Conservation (phyloP, 1,140 invertebrate species). For the Drosophila sp. region DNA sequence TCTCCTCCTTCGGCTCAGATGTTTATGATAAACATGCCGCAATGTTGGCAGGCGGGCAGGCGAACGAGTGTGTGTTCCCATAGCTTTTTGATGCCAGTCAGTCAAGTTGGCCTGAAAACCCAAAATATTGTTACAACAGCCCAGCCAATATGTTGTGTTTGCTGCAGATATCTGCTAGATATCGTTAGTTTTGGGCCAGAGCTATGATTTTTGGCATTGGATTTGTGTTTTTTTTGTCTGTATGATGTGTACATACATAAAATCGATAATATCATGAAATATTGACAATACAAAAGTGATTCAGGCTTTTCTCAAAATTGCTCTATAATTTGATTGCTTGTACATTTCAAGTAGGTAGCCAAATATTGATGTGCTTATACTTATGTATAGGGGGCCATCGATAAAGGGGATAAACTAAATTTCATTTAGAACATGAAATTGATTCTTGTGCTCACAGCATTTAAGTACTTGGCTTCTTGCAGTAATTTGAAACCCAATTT, state of each 20-base stretch:
- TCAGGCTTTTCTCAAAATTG: conserved; percentile 30
- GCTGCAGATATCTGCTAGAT: conserved; percentile 42
- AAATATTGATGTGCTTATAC: conserved; percentile 3
- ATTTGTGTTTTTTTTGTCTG: conserved; percentile 19
- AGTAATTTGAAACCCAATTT: neutral
- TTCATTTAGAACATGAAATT: conserved; percentile 1
- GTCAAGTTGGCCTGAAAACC: conserved; percentile 47
- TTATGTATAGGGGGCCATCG: conserved; percentile 6
- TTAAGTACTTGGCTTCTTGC: neutral
- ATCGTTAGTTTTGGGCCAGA: conserved; percentile 38
- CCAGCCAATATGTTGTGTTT: conserved; percentile 44
- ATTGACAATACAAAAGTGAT: conserved; percentile 41
- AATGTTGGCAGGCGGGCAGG: conserved; percentile 18
- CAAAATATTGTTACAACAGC: conserved; percentile 54
- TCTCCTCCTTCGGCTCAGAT: conserved; percentile 24
- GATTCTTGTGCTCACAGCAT: neutral
- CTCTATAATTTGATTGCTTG: conserved; percentile 50
- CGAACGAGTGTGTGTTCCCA: conserved; percentile 12
- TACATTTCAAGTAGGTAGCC: conserved; percentile 18
- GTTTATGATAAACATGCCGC: conserved; percentile 52
- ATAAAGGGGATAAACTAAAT: conserved; percentile 3
- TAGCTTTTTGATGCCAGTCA: conserved; percentile 44
- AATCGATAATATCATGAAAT: conserved; percentile 57
- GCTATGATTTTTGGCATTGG: conserved; percentile 39
- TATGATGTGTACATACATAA: conserved; percentile 23